These are phyloP conservation scores for Tinea trinotella DNA, from an alignment of 2,888 invertebrate genomes.

Conservation along the genomic window DNA sequence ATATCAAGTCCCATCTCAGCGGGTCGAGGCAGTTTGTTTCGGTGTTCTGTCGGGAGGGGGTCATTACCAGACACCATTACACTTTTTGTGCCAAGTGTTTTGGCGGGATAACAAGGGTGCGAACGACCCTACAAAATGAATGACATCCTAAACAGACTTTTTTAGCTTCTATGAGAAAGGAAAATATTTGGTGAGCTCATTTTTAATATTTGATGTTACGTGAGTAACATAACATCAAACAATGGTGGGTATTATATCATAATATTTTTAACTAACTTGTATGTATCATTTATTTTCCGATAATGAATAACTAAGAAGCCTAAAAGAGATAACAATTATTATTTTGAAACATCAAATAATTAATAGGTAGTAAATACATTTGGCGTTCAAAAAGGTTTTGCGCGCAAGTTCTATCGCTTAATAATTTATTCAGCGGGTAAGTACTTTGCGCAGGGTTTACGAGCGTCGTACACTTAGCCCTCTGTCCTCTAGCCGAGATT, in stretches of 20 bases:
- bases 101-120: slow-evolving; percentile 69
- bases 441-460: slow-evolving; percentile 19
- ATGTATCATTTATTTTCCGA: no score
- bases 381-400: not conserved
- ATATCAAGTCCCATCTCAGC: slow-evolving; percentile 41
- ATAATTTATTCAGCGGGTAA: slow-evolving; percentile 24
- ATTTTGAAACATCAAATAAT: no score
- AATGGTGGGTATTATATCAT: no score
- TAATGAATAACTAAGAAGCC: no score
- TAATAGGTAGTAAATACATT: no score
- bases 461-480: slow-evolving; percentile 21
- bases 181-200: slow-evolving; percentile 31
- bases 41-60: slow-evolving; percentile 52
- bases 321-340: no score
- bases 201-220: not conserved
- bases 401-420: slow-evolving; percentile 18
- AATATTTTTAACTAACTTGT: no score
- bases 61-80: slow-evolving; percentile 69
- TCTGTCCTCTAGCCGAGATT: slow-evolving; percentile 22
- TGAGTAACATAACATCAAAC: no score
- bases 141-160: slow-evolving; percentile 51
- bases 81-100: slow-evolving; percentile 71
- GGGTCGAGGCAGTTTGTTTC: slow-evolving; percentile 51
- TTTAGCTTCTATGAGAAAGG: slow-evolving; percentile 48
- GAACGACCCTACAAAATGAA: slow-evolving; percentile 67